These are phyloP conservation scores for Chinchilla lanigera DNA, from an alignment of 2,113 vertebrate genomes.

Conservation along the genomic window DNA sequence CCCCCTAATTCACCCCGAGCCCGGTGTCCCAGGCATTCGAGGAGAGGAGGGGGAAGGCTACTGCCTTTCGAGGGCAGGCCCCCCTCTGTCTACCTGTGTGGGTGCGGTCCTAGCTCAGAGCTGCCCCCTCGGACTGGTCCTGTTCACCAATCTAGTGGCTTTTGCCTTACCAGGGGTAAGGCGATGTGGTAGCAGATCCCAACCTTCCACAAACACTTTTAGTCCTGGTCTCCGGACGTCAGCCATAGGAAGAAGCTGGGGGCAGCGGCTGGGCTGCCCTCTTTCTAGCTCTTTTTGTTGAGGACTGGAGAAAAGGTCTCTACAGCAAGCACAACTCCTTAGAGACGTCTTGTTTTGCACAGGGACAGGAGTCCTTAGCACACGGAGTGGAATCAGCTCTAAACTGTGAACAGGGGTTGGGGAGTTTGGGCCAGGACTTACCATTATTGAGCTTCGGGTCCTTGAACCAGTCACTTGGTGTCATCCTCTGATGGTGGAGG, in stretches of 20 bases:
- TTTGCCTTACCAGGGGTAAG: background rate
- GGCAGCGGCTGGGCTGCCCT: background rate
- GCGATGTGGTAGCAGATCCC: background rate
- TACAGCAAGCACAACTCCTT: background rate
- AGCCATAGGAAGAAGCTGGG: background rate
- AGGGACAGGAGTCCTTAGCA: background rate
- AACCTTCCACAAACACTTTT: background rate
- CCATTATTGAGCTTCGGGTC: background rate
- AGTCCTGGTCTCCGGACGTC: background rate
- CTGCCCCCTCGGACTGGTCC: background rate
- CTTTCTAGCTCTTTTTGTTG: background rate
- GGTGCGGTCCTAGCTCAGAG: background rate
- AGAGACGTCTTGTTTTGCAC: background rate
- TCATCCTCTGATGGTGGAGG: background rate
- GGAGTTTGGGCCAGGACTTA: background rate
- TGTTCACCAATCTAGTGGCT: background rate
- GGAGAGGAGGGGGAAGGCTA: background rate
- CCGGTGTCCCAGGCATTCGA: background rate
- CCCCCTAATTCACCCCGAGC: slow-evolving; percentile 56
- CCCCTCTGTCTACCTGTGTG: slow-evolving; percentile 37
- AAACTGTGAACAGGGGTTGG: background rate
- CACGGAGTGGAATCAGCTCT: background rate
- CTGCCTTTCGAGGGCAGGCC: background rate
- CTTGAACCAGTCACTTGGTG: background rate
- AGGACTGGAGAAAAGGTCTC: background rate